Evolutionary conservation across 1,140 invertebrate genomes (phyloP), one percentile per base, ranked within the genome.

Genomic region (Megalopta genalis): DNA sequence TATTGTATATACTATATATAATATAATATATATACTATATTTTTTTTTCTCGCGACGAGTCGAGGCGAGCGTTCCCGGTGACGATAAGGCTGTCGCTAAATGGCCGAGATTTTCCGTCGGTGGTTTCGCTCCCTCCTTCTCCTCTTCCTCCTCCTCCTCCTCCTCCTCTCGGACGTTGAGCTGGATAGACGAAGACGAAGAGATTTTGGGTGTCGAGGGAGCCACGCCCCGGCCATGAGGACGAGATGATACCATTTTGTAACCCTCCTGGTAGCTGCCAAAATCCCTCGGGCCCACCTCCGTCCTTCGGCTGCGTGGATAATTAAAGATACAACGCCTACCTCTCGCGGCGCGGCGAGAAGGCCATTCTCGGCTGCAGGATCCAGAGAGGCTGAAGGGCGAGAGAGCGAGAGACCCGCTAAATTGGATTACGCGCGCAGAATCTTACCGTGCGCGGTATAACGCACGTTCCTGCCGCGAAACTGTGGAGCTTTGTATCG

Each of bases 271-370:
- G 76, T 82, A 80, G 79, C 71, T 85, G 49, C 77, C 69, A 64
- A 59, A 72, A 85, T 81, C 84, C 86, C 87, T 78, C 71, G 77
- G 67, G 72, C 75, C 75, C 75, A 77, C 59, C 63, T 81, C 54
- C 81, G 66, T 81, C 73, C 80, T 82, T 83, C 73, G 23, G 80
- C 67, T 70, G 46, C 80, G 80, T 60, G 82, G 89, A 90, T 91
- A 91, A 91, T 91, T 90, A 91, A 91, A 90, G 90, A 90, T 89
- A 90, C 90, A 90, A 90, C 89, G 83, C 85, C 85, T 83, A 82
- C 66, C 64, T 75, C 72, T 82, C 76, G 75, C 69, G 59, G 37
- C 77, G 49, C 25, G 46, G 54, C 71, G 59, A 65, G 57, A 77
- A 65, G 65, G 46, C 52, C 71, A 60, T 80, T 52, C 54, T 74